A percentile compares a stretch with the other conserved stretches of the same genome.
These are phyloP conservation scores for Phylloscopus trochilus DNA, from an alignment of 2,113 vertebrate species.

Conservation along the genomic window DNA sequence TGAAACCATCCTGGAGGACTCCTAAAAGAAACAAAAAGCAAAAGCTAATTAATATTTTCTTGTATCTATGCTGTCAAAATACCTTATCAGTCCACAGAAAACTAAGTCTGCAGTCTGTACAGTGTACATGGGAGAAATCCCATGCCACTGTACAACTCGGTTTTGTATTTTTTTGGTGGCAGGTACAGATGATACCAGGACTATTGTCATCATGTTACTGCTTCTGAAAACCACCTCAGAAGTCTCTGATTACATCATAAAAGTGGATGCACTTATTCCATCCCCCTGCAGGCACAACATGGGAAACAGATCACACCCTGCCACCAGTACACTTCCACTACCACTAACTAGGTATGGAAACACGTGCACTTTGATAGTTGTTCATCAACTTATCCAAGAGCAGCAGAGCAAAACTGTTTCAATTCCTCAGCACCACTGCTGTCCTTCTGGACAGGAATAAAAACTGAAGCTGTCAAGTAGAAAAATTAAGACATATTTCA, in stretches of 20 bases:
- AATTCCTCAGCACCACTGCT: not conserved
- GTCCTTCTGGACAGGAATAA: not conserved
- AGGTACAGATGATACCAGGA: not conserved
- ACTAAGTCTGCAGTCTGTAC: not conserved
- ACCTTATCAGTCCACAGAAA: not conserved
- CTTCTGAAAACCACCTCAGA: not conserved
- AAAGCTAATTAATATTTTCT: not conserved
- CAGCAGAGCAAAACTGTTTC: not conserved
- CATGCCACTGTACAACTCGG: not conserved
- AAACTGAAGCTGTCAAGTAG: not conserved
- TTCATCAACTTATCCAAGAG: not conserved
- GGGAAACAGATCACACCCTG: not conserved
- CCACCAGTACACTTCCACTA: not conserved
- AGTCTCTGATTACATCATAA: not conserved
- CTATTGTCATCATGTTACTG: not conserved
- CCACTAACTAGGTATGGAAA: not conserved
- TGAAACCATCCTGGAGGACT: constrained; percentile 80
- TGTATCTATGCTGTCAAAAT: not conserved
- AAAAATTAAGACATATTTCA: not conserved
- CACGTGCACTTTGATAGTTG: accelerated
- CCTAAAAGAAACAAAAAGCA: constrained; percentile 76
- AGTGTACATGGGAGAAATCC: not conserved
- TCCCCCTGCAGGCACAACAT: not conserved
- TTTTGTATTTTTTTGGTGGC: not conserved
- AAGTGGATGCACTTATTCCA: not conserved